Evolutionary conservation across 2,888 invertebrate species (phyloP), one percentile per base, ranked within the genome.

Genomic region (Acronicta psi): DNA sequence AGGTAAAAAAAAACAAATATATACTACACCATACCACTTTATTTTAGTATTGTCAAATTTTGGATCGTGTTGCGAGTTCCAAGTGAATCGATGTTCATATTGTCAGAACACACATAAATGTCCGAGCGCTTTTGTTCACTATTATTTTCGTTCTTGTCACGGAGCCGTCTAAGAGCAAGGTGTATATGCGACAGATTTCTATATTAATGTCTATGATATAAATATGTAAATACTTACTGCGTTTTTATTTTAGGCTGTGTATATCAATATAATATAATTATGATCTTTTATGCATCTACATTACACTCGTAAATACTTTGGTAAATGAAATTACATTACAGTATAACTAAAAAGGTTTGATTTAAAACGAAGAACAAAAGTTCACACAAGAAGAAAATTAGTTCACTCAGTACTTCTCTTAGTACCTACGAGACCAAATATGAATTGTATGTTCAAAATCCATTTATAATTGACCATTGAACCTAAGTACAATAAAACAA

Each of bases 31-130:
- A 82, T 89, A 88, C 88, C 88, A 86, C 84, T 92, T 90, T 89
- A 89, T 87, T 91, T 88, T 85, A 89, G 82, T 92, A 92, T 93
- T 93, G 92, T 92, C 92, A 86, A 90, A 82, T 86, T 81, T 85
- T 84, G 80, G 79, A 83, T 83, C 77, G 79, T 76, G 64, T 62
- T 65, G 45, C 42, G 36, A 43, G 42, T 54, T 49, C 51, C 54
- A 41, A 52, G 38, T 45, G 29, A 59, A 47, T 51, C 20, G 45
- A 54, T 43, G 38, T 50, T 43, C 57, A 44, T 45, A 56, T 43
- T 44, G 42, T 40, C 44, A 41, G 43, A 53, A 53, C 25, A 53
- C n/a, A 11, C 2, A n/a, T n/a, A 11, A 2, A 29, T 11, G n/a
- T n/a, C 34, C 4, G 11, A 29, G 34, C 54, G 40, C 38, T 42